These are phyloP conservation scores for Sceloporus undulatus DNA, from an alignment of 2,113 vertebrate genomes.

Conservation along the genomic window DNA sequence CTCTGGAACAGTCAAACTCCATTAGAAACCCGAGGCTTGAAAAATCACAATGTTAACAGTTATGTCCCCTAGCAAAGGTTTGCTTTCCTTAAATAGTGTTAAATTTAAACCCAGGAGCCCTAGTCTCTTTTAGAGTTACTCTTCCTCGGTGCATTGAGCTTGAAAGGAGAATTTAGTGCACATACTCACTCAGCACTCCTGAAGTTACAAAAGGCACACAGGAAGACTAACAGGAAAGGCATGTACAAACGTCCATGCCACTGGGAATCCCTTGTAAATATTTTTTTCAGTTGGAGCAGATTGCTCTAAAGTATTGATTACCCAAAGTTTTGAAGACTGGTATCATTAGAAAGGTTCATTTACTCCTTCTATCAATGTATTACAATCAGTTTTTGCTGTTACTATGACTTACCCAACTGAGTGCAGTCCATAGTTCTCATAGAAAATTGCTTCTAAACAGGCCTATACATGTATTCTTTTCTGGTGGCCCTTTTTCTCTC, in stretches of 20 bases:
- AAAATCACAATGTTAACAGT: conserved; percentile 81
- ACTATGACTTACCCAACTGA: neutral
- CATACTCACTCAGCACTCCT: conserved; percentile 55
- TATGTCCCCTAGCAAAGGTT: conserved; percentile 79
- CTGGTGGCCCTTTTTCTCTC: neutral
- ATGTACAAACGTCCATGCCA: fast-evolving
- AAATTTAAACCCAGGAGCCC: conserved; percentile 80
- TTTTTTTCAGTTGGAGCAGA: neutral
- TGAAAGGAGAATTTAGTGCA: conserved; percentile 75
- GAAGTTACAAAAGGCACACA: conserved; percentile 36
- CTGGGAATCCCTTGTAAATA: neutral
- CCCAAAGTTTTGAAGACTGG: conserved; percentile 16
- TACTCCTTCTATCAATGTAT: conserved; percentile 2
- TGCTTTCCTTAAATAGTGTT: conserved; percentile 83
- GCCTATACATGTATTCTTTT: neutral
- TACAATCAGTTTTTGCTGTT: neutral
- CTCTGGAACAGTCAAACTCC: conserved; percentile 81
- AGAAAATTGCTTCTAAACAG: neutral
- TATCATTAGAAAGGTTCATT: neutral
- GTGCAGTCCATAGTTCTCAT: neutral
- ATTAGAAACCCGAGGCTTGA: conserved; percentile 82
- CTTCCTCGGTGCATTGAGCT: conserved; percentile 71
- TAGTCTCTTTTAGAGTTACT: conserved; percentile 72
- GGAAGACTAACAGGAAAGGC: conserved; percentile 25
- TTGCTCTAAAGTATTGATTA: neutral